Base-by-base conservation (phyloP, 2,797 vertebrate species). In the Buceros bicornis region DNA sequence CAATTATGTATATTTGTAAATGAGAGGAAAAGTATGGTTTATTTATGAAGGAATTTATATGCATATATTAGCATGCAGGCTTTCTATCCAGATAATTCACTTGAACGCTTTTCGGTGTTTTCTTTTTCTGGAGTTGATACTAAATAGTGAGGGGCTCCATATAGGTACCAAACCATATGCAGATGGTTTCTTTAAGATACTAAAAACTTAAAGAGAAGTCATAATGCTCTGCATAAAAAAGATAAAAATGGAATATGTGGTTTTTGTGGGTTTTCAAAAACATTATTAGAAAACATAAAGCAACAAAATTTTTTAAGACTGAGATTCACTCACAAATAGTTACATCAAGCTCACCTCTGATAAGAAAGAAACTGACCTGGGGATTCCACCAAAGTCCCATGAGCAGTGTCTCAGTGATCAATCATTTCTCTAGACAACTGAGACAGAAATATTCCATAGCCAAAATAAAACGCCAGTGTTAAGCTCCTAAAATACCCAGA, bases 1-100 rank as follows among this genome's bases (percentile, higher is more conserved):
- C 40, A 91, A 45, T 94, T 91, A 48, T 33, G 20, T 62, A 6
- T 72, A 58, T 91, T 92, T 83, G 65, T 71, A 87, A 89, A 80
- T 0, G 6, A 89, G 26, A 50, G 40, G 40, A 56, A 67, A 85
- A 88, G 19, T 12, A 12, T 74, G 35, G 18, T 61, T 87, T 89
- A 48, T 95, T 93, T 93, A 50, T 87, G 74, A 67, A 71, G 42
- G 42, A 64, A 2, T 65, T 70, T 64, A 5, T 71, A 18, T 69
- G 37, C 37, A 21, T 37, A 3, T 50, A 29, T 83, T 37, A n/a
- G 31, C 56, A 43, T 35, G 53, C 17, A 54, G 60, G 28, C 66
- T 87, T 90, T 72, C 13, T 61, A 60, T 51, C 13, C 67, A 67
- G 10, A 8, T 14, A 60, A 20, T 57, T 89, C 29, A 16, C 20